Conservation (phyloP, 1,140 invertebrate species). For the roundworm (Caenorhabditis elegans) region DNA sequence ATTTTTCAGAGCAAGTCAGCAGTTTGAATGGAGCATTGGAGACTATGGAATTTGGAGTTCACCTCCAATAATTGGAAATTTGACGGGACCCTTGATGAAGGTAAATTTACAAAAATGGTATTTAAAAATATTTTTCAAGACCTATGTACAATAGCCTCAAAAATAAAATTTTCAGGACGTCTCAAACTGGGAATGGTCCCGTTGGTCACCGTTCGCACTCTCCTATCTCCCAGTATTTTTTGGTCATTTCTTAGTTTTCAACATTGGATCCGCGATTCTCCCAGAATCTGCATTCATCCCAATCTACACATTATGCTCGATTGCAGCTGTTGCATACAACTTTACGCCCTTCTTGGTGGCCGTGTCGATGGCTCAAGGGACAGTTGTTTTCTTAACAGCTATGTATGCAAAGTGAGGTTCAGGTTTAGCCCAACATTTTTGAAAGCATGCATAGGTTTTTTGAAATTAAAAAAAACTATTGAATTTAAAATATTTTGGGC, state of each 20-base stretch:
- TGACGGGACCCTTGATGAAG: constrained; percentile 29
- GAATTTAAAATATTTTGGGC: no score
- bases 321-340: constrained; percentile 38
- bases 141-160: no score
- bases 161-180: constrained; percentile 58
- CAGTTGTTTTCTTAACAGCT: constrained; percentile 56
- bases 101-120: neutral
- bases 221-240: constrained; percentile 54
- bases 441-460: no score
- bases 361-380: constrained; percentile 56
- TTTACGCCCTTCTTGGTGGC: constrained; percentile 57
- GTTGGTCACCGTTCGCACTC: constrained; percentile 58
- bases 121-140: no score
- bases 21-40: constrained; percentile 60
- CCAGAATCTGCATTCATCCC: constrained; percentile 40
- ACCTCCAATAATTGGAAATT: constrained; percentile 54
- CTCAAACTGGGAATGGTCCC: constrained; percentile 64
- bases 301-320: constrained; percentile 51
- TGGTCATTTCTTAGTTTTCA: constrained; percentile 58
- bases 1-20: constrained; percentile 32
- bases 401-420: constrained; percentile 50
- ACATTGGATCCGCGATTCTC: constrained; percentile 43
- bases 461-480: no score
- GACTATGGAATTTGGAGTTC: constrained; percentile 47
- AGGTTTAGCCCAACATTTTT: no score